Base-by-base conservation (phyloP, 2,113 vertebrate genomes). In the Muntiacus muntjak region DNA sequence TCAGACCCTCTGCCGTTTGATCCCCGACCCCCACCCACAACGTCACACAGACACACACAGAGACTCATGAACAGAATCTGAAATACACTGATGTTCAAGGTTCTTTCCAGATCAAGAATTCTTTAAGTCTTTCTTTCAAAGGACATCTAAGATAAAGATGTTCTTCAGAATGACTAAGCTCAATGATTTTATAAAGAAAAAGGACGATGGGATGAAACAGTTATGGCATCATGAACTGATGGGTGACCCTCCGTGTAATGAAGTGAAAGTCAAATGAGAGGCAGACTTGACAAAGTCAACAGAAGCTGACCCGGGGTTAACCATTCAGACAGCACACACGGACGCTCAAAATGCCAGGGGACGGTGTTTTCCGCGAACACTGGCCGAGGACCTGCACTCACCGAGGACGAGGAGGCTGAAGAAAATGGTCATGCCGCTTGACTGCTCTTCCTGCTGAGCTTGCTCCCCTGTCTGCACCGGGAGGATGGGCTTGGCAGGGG, bases 381-480 rank as follows among this genome's bases (percentile, higher is more conserved):
- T 98, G 98, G 99, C 99, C 99, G 98, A 99, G 98, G 85, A 99
- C 99, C 47, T 2, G 33, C 52, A 99, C 98, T 98, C 98, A 99
- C 99, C 99, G 98, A 99, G 98, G 83, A 99, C 99, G 7, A 99
- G 99, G 89, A 99, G 99, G 94, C 99, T 99, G 98, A 99, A 99
- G 98, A 99, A 99, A 84, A 99, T 99, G 0, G 99, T 99, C 99
- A 99, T 99, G 97, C 99, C 99, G 2, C 99, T 99, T 0, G 99
- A 99, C 98, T 99, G 99, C 58, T 99, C 99, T 98, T 99, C 99
- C 93, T 99, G 99, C 98, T 99, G 99, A 2, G 99, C 99, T 96
- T 99, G 99, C 91, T 99, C 99, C 43, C 99, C 99, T 0, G 99
- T 99, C 98, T 99, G 99, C 45, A 99, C 99, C 0, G 99, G 99